These are phyloP conservation scores for Muricea muricata DNA, from an alignment of 92 coral and sea anemone genomes.

Conservation along the genomic window DNA sequence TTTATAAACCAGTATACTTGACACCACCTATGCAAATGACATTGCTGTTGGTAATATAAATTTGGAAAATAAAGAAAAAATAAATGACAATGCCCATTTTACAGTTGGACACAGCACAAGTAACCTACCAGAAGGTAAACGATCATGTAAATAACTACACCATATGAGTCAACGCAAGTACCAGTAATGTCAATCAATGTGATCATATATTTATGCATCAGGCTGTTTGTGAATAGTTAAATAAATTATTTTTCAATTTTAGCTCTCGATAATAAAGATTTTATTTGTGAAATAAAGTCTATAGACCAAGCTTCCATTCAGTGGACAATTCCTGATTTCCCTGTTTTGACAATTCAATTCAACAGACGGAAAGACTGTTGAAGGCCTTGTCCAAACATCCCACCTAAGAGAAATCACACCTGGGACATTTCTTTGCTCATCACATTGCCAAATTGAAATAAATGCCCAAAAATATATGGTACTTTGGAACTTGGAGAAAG, in stretches of 20 bases:
- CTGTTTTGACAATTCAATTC: conserved; percentile 64
- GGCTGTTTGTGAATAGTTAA: too few relatives aligned
- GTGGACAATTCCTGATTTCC: conserved; percentile 72
- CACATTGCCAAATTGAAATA: conserved; percentile 44
- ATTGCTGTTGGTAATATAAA: conserved; percentile 57
- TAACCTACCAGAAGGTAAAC: not conserved
- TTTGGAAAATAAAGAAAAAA: conserved; percentile 23
- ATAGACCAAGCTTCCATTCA: conserved; percentile 2
- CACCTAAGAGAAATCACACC: not conserved
- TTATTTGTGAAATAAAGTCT: conserved; percentile 5
- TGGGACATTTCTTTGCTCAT: conserved; percentile 34
- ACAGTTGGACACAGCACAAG: not conserved
- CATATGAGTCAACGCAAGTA: not conserved
- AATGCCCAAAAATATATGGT: conserved; percentile 36
- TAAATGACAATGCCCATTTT: conserved; percentile 24
- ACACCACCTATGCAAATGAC: conserved; percentile 37
- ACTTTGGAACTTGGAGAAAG: conserved; percentile 35
- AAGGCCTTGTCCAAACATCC: conserved; percentile 47
- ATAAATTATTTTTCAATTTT: not conserved
- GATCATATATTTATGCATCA: too few relatives aligned
- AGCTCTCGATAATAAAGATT: not conserved
- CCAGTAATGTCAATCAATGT: too few relatives aligned
- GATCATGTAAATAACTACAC: too few relatives aligned
- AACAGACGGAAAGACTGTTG: conserved; percentile 16
- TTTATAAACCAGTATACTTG: conserved; percentile 24